Percentiles rank a stretch among this genome's conserved stretches.
Evolutionary conservation across 30 jellyfish, hydroid and myxozoan species (phyloP).

Genomic region (Turritopsis rubra): DNA sequence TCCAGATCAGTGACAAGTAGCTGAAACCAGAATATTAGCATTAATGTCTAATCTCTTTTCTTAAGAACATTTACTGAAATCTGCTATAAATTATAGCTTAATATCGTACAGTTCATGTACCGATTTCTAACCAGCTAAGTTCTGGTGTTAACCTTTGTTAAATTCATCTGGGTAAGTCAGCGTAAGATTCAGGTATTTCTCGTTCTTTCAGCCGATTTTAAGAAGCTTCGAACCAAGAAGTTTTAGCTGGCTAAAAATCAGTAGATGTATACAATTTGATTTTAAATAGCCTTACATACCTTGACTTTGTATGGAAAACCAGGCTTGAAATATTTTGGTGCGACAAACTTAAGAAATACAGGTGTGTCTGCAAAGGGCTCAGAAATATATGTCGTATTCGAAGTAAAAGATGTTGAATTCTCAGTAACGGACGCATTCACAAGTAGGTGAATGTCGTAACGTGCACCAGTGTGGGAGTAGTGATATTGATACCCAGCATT

Average conservation of each 20-base stretch:
- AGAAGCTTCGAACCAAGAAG: neutral
- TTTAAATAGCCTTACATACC: neutral
- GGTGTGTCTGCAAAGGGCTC: neutral
- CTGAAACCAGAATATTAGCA: neutral
- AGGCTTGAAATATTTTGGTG: conserved; percentile 19
- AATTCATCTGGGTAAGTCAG: too few species aligned
- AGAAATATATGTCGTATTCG: conserved; percentile 24
- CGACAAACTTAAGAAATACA: neutral
- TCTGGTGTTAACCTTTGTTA: too few species aligned
- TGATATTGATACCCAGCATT: neutral
- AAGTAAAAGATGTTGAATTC: conserved; percentile 46
- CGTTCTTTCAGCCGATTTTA: neutral
- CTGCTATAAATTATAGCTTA: too few species aligned
- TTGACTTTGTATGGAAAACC: conserved; percentile 13
- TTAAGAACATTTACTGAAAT: too few species aligned
- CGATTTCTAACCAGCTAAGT: too few species aligned
- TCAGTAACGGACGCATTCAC: conserved; percentile 62
- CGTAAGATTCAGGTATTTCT: neutral
- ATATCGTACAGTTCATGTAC: too few species aligned
- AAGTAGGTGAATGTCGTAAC: neutral
- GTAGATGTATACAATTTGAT: neutral
- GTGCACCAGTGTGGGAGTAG: neutral
- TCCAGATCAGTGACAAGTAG: conserved; percentile 1
- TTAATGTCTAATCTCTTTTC: too few species aligned
- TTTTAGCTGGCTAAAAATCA: neutral